Evolutionary conservation across 2,113 vertebrate species (phyloP), one percentile per base, ranked within the genome.

Genomic region (Thunnus thynnus): DNA sequence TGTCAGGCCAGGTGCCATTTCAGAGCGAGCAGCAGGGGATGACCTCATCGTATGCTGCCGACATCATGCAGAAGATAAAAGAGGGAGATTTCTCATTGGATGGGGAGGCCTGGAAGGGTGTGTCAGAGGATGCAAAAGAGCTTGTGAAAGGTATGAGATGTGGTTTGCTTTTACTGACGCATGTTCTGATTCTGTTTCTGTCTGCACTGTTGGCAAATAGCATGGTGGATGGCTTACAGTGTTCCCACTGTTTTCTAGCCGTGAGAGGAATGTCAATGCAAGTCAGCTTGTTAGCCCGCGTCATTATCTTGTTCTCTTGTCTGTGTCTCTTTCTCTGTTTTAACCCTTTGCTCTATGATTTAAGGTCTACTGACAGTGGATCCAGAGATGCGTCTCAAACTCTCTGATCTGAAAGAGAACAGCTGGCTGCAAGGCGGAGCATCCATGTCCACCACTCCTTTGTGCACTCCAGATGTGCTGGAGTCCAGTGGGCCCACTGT

Each of bases 21-120:
- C 97, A 97, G 91, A 96, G 96, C 60, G 94, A 93, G 64, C 95
- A 95, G 27, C 93, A 94, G 74, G 96, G 96, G 58, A 95, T 96
- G 80, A 96, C 96, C 11, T 96, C 96, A 10, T 96, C 94, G 18
- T 96, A 95, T 25, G 96, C 97, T 0, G 96, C 96, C 0, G 97
- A 97, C 85, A 98, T 98, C 92, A 97, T 98, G 96, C 95, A 95
- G 65, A 98, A 98, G 84, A 98, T 98, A 80, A 97, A 97, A 58
- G 96, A 97, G 79, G 97, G 97, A 0, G 96, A 96, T 77, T 98
- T 98, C 92, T 97, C 96, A 52, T 93, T 98, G 78, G 96, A 96
- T 0, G 96, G 97, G 5, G 97, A 97, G 82, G 95, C 96, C 44
- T 98, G 97, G 97, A 96, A 95, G 86, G 95, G 96, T 0, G 97